Conservation (phyloP, 2,888 invertebrate genomes). For the Thysanoteuthis rhombus region DNA sequence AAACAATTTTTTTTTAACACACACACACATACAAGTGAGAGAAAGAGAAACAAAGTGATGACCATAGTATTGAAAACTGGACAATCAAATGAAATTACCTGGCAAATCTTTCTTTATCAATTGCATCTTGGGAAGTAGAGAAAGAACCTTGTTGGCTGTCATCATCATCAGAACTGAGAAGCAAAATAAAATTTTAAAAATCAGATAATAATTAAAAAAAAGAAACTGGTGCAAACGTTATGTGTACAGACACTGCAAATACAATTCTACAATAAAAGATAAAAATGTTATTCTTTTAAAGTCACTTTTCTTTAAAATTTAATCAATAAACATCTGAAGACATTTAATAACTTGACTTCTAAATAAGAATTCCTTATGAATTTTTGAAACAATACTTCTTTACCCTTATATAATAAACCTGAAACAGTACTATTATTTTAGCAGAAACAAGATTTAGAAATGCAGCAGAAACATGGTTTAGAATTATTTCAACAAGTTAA, state of each 20-base stretch:
- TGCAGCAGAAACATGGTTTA: too few species aligned
- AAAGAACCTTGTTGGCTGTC: slow-evolving; percentile 57
- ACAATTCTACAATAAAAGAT: neutral
- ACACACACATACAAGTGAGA: neutral
- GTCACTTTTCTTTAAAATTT: too few species aligned
- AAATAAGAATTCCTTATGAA: too few species aligned
- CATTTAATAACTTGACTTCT: too few species aligned
- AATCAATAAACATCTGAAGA: too few species aligned
- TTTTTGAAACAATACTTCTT: too few species aligned
- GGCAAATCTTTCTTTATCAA: slow-evolving; percentile 95
- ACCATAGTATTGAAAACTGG: neutral
- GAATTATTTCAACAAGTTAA: too few species aligned
- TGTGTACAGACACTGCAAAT: neutral
- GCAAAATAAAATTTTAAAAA: slow-evolving; percentile 20
- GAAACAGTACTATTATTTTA: too few species aligned
- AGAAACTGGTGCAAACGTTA: neutral
- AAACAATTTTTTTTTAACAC: too few species aligned
- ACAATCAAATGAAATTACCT: slow-evolving; percentile 74
- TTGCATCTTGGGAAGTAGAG: slow-evolving; percentile 50
- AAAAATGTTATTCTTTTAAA: too few species aligned
- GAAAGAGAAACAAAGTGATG: neutral
- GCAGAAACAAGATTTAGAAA: too few species aligned
- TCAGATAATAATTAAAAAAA: neutral
- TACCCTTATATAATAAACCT: too few species aligned
- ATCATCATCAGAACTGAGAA: slow-evolving; percentile 61